Evolutionary conservation across 2,888 invertebrate species (phyloP).

Genomic region (Busseola fusca): DNA sequence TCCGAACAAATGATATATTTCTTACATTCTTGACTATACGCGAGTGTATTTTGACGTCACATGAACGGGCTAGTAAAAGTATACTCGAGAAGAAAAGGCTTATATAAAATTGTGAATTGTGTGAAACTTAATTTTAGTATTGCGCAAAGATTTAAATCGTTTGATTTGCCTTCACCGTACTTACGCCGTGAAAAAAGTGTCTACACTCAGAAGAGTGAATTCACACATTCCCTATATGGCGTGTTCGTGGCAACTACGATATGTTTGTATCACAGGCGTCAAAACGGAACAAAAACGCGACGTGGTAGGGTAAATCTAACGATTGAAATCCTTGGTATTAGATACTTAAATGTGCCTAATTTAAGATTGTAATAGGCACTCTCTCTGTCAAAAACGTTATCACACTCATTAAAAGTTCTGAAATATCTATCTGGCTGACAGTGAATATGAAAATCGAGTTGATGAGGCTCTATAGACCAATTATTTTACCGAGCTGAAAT

Average conservation of each 20-base stretch:
- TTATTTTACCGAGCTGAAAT: too few relatives aligned
- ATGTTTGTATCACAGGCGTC: not conserved
- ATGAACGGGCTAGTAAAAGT: slow-evolving; percentile 33
- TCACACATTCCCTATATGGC: not conserved
- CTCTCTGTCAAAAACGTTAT: too few relatives aligned
- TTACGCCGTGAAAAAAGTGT: not conserved
- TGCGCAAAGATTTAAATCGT: not conserved
- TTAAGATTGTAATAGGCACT: too few relatives aligned
- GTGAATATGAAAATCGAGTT: not conserved
- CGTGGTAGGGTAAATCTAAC: too few relatives aligned
- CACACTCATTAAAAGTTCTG: too few relatives aligned
- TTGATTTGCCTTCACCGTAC: not conserved
- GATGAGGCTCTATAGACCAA: too few relatives aligned
- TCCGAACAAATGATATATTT: slow-evolving; percentile 46
- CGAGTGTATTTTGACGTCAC: slow-evolving; percentile 44
- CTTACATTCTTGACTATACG: slow-evolving; percentile 20
- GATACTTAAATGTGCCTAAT: not conserved
- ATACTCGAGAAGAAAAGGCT: slow-evolving; percentile 30
- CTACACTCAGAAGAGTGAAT: not conserved
- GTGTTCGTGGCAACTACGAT: not conserved
- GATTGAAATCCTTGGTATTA: not conserved
- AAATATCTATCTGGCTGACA: not conserved
- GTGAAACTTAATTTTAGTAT: not conserved
- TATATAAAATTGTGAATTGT: not conserved
- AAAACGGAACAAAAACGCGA: not conserved